phyloP scores from a whole-genome alignment of 2,888 invertebrate species.

The Stictocephala bisonia region DNA sequence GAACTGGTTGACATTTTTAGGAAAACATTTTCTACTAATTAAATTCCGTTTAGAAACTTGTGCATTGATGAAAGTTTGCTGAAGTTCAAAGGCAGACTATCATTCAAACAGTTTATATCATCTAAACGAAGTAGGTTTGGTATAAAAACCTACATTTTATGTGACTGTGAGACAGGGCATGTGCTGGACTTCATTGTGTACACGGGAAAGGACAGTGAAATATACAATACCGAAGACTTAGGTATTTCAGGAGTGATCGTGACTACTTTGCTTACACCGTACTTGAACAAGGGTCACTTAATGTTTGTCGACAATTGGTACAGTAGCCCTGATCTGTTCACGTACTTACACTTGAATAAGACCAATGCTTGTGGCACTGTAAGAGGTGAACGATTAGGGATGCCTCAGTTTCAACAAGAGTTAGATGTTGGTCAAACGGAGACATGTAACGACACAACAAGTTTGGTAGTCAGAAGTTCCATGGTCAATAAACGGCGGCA shows the following conservation, averaged over 20 bases:
- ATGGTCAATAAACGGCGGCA: constrained; percentile 37
- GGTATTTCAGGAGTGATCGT: constrained; percentile 53
- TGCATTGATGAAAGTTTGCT: constrained; percentile 57
- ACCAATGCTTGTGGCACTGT: constrained; percentile 43
- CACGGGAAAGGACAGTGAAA: constrained; percentile 47
- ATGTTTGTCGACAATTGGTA: constrained; percentile 51
- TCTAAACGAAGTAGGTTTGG: constrained; percentile 56
- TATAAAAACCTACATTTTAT: constrained; percentile 56
- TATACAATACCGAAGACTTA: constrained; percentile 40
- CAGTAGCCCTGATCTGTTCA: constrained; percentile 46
- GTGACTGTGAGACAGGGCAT: constrained; percentile 55
- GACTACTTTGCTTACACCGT: constrained; percentile 49
- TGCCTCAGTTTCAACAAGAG: constrained; percentile 46
- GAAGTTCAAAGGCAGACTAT: constrained; percentile 55
- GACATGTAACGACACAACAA: constrained; percentile 30
- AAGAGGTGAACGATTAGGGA: not conserved
- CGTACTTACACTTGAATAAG: constrained; percentile 41
- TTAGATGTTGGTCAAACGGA: constrained; percentile 35
- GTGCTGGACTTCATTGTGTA: constrained; percentile 54
- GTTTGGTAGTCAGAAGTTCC: constrained; percentile 28
- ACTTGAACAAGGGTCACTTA: constrained; percentile 48
- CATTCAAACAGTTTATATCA: constrained; percentile 57
- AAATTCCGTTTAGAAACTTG: constrained; percentile 48
- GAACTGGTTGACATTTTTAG: not conserved
- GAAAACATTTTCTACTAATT: not conserved